Percentiles rank a stretch among this genome's conserved stretches.
Conservation (phyloP, 2,797 vertebrate genomes). For the Sphaeramia orbicularis region DNA sequence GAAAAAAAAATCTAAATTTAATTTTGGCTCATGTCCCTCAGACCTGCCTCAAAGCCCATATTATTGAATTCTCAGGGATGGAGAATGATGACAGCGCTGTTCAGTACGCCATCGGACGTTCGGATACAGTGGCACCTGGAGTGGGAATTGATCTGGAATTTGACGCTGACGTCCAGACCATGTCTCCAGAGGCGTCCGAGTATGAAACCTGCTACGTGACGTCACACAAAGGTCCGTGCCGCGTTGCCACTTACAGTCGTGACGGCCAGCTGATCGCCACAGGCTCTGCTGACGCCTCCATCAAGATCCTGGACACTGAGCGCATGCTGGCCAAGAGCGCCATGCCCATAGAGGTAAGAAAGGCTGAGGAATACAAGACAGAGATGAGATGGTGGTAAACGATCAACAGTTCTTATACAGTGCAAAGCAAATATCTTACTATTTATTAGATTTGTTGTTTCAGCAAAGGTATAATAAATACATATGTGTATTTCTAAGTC, state of each 20-base stretch:
- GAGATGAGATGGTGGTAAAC: not conserved
- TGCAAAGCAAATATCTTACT: too few species aligned
- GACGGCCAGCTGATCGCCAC: constrained; percentile 98
- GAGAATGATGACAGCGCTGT: constrained; percentile 97
- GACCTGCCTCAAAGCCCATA: not conserved
- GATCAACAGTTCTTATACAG: too few species aligned
- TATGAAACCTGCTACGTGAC: constrained; percentile 99
- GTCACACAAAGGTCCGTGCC: constrained; percentile 96
- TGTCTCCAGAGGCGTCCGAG: constrained; percentile 98
- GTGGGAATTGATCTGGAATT: constrained; percentile 98
- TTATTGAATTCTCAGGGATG: constrained; percentile 87
- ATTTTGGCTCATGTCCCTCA: too few species aligned
- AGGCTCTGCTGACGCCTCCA: constrained; percentile 96
- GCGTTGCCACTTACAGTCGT: constrained; percentile 95
- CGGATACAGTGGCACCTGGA: constrained; percentile 95
- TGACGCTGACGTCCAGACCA: constrained; percentile 96
- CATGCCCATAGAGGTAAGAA: constrained; percentile 95
- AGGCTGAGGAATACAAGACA: too few species aligned
- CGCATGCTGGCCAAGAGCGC: constrained; percentile 98
- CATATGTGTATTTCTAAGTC: too few species aligned
- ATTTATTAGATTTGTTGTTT: too few species aligned
- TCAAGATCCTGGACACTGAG: constrained; percentile 98
- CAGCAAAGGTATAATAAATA: too few species aligned
- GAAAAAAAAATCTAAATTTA: too few species aligned
- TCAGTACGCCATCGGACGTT: constrained; percentile 96